Conservation (phyloP, 1,140 invertebrate genomes). For the Apis mellifera region DNA sequence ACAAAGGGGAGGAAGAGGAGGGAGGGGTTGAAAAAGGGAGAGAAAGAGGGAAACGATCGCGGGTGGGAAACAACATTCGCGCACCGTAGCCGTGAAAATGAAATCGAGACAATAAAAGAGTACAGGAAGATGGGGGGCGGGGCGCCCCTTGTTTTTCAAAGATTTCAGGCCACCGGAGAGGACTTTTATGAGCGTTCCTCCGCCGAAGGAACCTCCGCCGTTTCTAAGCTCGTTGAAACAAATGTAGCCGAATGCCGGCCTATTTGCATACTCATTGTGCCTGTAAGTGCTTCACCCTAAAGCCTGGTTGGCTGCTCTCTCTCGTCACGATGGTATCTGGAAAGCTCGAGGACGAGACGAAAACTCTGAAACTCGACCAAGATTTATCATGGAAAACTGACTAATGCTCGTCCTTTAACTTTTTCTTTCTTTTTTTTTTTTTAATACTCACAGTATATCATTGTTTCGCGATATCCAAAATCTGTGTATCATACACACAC, state of each 20-base stretch:
- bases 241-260: conserved; percentile 65
- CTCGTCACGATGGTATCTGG: conserved; percentile 28
- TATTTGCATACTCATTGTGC: conserved; percentile 71
- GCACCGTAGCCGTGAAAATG: conserved; percentile 46
- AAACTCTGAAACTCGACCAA: conserved; percentile 30
- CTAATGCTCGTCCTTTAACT: background rate
- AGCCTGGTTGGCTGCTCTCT: conserved; percentile 53
- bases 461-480: background rate
- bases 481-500: too few relatives aligned
- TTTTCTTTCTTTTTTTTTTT: background rate
- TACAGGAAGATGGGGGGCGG: conserved; percentile 36
- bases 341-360: conserved; percentile 11
- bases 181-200: conserved; percentile 58
- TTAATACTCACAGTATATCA: background rate
- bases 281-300: conserved; percentile 64
- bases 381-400: conserved; percentile 37
- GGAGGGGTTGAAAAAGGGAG: background rate
- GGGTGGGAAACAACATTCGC: conserved; percentile 8
- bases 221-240: conserved; percentile 64
- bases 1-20: background rate
- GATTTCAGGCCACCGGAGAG: conserved; percentile 48
- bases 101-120: conserved; percentile 59
- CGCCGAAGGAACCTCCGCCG: conserved; percentile 41
- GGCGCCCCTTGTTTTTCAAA: conserved; percentile 60
- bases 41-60: background rate